phyloP scores from a whole-genome alignment of 2,888 invertebrate species.

The Sinohyriopsis cumingii region DNA sequence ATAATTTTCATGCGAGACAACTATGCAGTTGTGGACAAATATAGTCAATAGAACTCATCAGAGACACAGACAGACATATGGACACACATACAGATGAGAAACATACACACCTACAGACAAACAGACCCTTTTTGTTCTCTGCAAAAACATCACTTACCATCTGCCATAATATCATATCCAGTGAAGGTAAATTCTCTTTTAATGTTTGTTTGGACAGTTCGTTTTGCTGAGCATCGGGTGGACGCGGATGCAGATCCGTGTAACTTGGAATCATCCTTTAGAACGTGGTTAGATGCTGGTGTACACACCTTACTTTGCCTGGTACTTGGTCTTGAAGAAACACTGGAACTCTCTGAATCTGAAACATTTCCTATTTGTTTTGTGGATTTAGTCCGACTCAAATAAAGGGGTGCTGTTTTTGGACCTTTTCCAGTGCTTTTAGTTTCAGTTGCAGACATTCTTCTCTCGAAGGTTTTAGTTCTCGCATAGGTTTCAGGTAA shows the following conservation, averaged over 20 bases:
- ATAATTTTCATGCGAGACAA: too few species aligned
- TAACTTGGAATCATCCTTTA: not conserved
- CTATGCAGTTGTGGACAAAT: too few species aligned
- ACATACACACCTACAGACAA: not conserved
- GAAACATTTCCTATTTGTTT: conserved; percentile 9
- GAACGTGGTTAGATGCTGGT: not conserved
- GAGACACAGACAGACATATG: too few species aligned
- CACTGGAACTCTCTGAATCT: not conserved
- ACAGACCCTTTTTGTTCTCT: not conserved
- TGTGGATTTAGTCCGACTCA: conserved; percentile 37
- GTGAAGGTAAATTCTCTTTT: conserved; percentile 53
- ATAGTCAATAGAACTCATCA: too few species aligned
- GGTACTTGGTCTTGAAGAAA: not conserved
- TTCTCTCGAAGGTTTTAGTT: too few species aligned
- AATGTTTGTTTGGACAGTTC: conserved; percentile 10
- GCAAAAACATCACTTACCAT: conserved; percentile 29
- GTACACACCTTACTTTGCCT: not conserved
- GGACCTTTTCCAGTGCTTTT: conserved; percentile 29
- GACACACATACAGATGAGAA: not conserved
- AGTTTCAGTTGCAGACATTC: conserved; percentile 16
- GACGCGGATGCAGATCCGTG: not conserved
- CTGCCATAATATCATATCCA: conserved; percentile 58
- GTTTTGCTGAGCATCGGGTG: conserved; percentile 3
- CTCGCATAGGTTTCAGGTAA: too few species aligned
- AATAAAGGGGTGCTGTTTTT: conserved; percentile 38